Conservation (phyloP, 2,888 invertebrate genomes). For the Anodontia alba region DNA sequence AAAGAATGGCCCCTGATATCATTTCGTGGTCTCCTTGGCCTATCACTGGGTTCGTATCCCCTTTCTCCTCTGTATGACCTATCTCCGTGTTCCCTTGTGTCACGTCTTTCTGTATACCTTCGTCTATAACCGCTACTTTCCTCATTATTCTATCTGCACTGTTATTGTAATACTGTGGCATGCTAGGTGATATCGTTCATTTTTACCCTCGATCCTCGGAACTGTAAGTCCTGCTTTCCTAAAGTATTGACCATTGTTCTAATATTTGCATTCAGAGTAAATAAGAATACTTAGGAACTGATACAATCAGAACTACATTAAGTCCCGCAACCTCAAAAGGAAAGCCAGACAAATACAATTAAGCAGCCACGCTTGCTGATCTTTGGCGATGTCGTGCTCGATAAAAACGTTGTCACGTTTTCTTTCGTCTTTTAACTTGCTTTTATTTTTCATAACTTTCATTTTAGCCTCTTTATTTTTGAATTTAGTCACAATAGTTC, state of each 20-base stretch:
- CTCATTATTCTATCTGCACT: not conserved
- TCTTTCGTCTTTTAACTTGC: conserved; percentile 8
- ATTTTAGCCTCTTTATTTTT: not conserved
- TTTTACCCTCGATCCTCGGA: conserved; percentile 2
- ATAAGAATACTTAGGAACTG: too few species aligned
- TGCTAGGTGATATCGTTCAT: not conserved
- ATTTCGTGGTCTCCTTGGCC: too few species aligned
- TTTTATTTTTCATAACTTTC: conserved; percentile 17
- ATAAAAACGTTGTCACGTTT: not conserved
- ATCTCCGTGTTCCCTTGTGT: too few species aligned
- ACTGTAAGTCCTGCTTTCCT: not conserved
- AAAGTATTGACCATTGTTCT: not conserved
- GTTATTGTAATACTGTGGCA: not conserved
- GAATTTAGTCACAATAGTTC: not conserved
- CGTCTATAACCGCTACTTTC: not conserved
- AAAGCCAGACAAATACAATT: too few species aligned
- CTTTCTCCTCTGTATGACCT: too few species aligned
- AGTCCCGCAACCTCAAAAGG: too few species aligned
- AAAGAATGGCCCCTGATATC: too few species aligned
- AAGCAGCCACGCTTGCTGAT: too few species aligned
- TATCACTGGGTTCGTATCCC: too few species aligned
- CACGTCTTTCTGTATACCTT: not conserved
- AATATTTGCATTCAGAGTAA: conserved; percentile 18
- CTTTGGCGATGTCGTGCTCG: not conserved
- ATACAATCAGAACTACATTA: too few species aligned